Evolutionary conservation across 2,888 invertebrate species (phyloP).

Genomic region (Dasysyrphus albostriatus): DNA sequence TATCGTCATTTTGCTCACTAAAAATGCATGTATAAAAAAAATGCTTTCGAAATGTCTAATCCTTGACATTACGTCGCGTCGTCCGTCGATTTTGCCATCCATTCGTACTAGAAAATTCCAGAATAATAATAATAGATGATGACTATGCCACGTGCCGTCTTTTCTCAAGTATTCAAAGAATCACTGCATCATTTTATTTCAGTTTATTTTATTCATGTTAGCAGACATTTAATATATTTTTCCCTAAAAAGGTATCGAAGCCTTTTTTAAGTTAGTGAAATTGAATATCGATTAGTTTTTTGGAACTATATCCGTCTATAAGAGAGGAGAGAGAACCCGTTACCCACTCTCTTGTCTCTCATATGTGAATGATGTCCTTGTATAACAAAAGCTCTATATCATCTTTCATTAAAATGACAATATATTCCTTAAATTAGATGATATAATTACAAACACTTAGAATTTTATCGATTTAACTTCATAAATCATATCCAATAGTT

Average conservation of each 20-base stretch:
- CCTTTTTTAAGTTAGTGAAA: constrained; percentile 23
- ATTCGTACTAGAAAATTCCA: background rate
- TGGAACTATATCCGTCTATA: background rate
- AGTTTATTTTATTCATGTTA: constrained; percentile 51
- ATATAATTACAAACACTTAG: background rate
- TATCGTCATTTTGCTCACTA: constrained; percentile 29
- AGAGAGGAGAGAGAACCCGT: background rate
- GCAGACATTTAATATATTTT: constrained; percentile 44
- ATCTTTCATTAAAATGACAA: background rate
- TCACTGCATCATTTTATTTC: constrained; percentile 24
- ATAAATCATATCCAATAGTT: background rate
- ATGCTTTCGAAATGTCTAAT: constrained; percentile 51
- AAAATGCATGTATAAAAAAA: constrained; percentile 4
- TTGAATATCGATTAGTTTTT: constrained; percentile 45
- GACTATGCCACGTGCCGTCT: constrained; percentile 64
- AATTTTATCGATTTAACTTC: background rate
- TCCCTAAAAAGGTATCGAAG: constrained; percentile 42
- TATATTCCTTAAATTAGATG: background rate
- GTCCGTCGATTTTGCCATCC: background rate
- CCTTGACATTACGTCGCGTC: constrained; percentile 26
- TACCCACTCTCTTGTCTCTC: background rate
- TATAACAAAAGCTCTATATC: constrained; percentile 36
- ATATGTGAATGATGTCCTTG: background rate
- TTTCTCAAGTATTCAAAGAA: constrained; percentile 46
- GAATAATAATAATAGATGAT: constrained; percentile 43